phyloP scores from a whole-genome alignment of 2,797 vertebrate genomes.

The Sebastes itinus region DNA sequence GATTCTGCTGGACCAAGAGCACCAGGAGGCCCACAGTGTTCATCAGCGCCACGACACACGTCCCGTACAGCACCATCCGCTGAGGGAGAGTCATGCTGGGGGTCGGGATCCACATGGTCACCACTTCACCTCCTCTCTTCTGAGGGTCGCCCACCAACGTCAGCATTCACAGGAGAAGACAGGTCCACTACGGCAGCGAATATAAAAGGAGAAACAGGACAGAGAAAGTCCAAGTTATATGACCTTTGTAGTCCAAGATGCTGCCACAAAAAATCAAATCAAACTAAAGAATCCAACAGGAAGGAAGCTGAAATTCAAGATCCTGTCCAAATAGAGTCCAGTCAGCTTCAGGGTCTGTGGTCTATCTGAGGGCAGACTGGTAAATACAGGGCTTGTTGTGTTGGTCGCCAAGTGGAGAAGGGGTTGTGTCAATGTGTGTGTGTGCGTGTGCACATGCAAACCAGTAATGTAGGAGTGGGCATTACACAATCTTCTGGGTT shows the following conservation, averaged over 20 bases:
- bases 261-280: background rate
- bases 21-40: constrained; percentile 88
- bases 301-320: background rate
- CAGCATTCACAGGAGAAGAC: constrained; percentile 42
- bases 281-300: constrained; percentile 17
- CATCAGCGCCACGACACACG: constrained; percentile 82
- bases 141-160: constrained; percentile 46
- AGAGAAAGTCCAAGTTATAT: background rate
- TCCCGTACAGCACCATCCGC: constrained; percentile 80
- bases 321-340: constrained; percentile 24
- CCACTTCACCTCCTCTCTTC: constrained; percentile 59
- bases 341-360: constrained; percentile 32
- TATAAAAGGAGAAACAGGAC: background rate
- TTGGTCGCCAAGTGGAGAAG: constrained; percentile 53
- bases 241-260: background rate
- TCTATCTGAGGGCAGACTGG: constrained; percentile 50
- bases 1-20: constrained; percentile 87
- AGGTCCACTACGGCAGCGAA: background rate
- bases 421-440: constrained; percentile 33
- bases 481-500: constrained; percentile 78
- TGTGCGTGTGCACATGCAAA: constrained; percentile 26
- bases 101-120: constrained; percentile 77
- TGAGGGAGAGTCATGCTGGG: constrained; percentile 79
- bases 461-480: constrained; percentile 75
- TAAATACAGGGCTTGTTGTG: constrained; percentile 70